phyloP scores from a whole-genome alignment of 2,113 vertebrate genomes.

The Pterocles burchelli region DNA sequence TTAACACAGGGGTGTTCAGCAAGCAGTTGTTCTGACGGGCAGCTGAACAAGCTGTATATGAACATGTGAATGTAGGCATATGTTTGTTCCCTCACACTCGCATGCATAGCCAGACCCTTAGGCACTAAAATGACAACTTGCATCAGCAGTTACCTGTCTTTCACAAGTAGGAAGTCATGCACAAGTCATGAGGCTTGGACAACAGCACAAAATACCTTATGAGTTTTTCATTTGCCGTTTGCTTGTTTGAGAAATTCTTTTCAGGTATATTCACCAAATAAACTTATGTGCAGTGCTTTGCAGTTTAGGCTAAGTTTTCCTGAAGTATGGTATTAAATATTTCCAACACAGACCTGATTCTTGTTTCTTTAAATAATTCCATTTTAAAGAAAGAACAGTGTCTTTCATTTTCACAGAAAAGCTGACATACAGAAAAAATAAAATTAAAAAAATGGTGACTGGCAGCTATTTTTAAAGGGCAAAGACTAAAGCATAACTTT shows the following conservation, averaged over 20 bases:
- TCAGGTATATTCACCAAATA: neutral
- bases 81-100: neutral
- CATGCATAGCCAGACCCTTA: neutral
- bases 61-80: neutral
- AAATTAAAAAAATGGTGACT: neutral
- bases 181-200: neutral
- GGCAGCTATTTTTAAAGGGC: slow-evolving; percentile 23
- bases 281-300: neutral
- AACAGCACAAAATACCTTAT: neutral
- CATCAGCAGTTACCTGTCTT: neutral
- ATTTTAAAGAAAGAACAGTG: neutral
- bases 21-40: neutral
- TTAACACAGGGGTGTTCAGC: neutral
- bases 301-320: neutral
- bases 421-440: neutral
- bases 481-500: neutral
- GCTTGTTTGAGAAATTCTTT: neutral
- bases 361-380: neutral
- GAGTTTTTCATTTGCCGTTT: neutral
- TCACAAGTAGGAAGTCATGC: neutral
- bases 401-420: neutral
- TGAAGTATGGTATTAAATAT: neutral
- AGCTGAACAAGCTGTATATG: neutral
- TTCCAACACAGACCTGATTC: neutral
- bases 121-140: neutral